phyloP scores from a whole-genome alignment of 2,797 vertebrate species.

The Argya squamiceps region DNA sequence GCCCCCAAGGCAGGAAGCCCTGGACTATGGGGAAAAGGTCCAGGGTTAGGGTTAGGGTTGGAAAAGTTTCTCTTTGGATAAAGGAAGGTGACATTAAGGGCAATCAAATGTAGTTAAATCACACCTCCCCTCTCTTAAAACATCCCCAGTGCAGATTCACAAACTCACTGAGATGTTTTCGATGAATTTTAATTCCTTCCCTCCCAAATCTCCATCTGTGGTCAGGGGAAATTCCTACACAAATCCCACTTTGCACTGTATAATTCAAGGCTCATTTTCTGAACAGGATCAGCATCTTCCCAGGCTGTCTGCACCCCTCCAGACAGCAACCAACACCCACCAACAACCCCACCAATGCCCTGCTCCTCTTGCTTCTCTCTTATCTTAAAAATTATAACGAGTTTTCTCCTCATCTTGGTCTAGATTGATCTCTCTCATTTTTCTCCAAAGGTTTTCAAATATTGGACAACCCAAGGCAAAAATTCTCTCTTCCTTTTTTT shows the following conservation, averaged over 20 bases:
- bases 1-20: too few species aligned
- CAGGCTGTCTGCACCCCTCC: background rate
- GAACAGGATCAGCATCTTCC: background rate
- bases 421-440: background rate
- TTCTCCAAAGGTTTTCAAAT: background rate
- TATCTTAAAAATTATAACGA: background rate
- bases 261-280: background rate
- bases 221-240: background rate
- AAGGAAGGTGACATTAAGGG: background rate
- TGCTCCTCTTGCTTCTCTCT: background rate
- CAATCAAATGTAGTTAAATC: background rate
- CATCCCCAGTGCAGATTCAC: background rate
- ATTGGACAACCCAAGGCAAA: background rate
- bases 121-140: background rate
- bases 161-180: background rate
- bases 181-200: background rate
- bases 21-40: accelerated
- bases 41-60: background rate
- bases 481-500: background rate
- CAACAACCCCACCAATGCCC: background rate
- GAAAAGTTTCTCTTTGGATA: background rate
- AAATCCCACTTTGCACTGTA: background rate
- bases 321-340: too few species aligned
- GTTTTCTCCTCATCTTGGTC: background rate
- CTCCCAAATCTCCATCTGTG: background rate